A percentile compares a stretch with the other conserved stretches of the same genome.
phyloP scores from a whole-genome alignment of 2,888 invertebrate genomes.

The Rambutsinella grinnellia region DNA sequence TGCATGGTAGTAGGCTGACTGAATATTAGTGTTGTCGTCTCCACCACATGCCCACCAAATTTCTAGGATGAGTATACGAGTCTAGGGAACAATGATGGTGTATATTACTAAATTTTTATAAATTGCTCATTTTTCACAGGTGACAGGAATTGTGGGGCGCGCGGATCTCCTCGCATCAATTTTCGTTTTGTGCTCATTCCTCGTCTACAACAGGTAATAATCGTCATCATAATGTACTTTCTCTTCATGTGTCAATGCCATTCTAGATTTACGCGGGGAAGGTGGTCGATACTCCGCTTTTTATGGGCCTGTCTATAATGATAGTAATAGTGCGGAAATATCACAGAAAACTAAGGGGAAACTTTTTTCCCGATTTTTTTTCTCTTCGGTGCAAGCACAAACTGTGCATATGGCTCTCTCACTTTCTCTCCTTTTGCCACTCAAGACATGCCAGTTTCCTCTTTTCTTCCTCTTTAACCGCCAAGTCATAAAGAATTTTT shows the following conservation, averaged over 20 bases:
- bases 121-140: conserved; percentile 73
- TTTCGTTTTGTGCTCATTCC: conserved; percentile 84
- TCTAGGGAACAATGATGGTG: conserved; percentile 3
- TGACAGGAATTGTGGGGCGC: conserved; percentile 88
- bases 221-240: not conserved
- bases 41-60: not conserved
- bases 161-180: conserved; percentile 88
- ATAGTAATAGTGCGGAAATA: not conserved
- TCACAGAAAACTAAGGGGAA: not conserved
- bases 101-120: not conserved
- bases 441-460: no score
- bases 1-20: conserved; percentile 4
- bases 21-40: not conserved
- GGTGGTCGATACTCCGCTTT: not conserved
- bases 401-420: no score
- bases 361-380: not conserved
- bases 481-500: conserved; percentile 1
- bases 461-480: no score
- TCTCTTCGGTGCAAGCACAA: no score
- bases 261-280: not conserved
- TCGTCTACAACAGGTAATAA: conserved; percentile 83
- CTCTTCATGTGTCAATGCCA: conserved; percentile 16
- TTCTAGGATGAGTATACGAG: not conserved
- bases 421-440: no score
- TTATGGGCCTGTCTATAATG: not conserved